phyloP scores from a whole-genome alignment of 2,888 invertebrate genomes.

The Thereva nobilitata region DNA sequence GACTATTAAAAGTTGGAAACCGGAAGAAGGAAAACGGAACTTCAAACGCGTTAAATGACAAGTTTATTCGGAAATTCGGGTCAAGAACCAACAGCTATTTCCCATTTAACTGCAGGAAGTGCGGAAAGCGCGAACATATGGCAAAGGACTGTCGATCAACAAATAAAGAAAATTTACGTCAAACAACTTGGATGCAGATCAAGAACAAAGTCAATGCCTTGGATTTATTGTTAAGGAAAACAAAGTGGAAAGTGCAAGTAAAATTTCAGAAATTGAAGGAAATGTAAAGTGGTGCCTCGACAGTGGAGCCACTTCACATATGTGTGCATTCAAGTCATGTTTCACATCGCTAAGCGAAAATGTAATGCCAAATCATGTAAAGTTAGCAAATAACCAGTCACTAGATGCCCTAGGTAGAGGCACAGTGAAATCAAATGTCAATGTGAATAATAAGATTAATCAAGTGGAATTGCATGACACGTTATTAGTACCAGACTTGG shows the following conservation, averaged over 20 bases:
- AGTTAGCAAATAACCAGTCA: background rate
- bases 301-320: slow-evolving; percentile 8
- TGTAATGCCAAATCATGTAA: background rate
- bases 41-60: slow-evolving; percentile 16
- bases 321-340: background rate
- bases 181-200: background rate
- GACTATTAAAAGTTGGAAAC: slow-evolving; percentile 32
- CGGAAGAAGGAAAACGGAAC: slow-evolving; percentile 17
- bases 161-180: slow-evolving; percentile 13
- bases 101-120: slow-evolving; percentile 30
- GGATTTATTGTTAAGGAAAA: too few relatives aligned
- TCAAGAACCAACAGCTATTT: slow-evolving; percentile 11
- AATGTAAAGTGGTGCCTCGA: slow-evolving; percentile 2
- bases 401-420: background rate
- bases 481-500: slow-evolving; percentile 28
- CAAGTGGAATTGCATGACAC: background rate
- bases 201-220: too few relatives aligned
- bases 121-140: slow-evolving; percentile 26
- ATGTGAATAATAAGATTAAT: background rate
- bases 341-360: background rate
- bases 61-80: slow-evolving; percentile 1
- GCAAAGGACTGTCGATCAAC: slow-evolving; percentile 30
- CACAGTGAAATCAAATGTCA: background rate
- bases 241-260: too few relatives aligned
- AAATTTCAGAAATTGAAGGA: too few relatives aligned